These are phyloP conservation scores for Pteronura brasiliensis DNA, from an alignment of 2,113 vertebrate species.

Conservation along the genomic window DNA sequence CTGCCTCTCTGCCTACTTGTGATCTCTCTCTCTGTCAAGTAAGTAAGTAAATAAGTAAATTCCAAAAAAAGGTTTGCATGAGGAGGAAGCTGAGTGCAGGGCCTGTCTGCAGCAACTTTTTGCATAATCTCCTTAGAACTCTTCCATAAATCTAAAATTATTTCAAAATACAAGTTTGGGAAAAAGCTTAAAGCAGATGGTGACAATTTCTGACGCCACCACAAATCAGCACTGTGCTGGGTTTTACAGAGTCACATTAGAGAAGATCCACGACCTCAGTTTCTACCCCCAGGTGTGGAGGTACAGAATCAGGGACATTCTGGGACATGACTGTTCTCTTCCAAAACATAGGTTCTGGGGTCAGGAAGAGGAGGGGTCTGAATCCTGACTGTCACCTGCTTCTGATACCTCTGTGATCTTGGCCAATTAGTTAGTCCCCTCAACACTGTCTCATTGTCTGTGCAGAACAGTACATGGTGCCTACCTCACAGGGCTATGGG, in stretches of 20 bases:
- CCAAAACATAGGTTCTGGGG: not conserved
- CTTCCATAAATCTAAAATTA: not conserved
- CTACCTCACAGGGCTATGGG: not conserved
- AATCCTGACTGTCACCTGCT: not conserved
- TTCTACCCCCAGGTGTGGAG: not conserved
- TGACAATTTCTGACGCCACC: not conserved
- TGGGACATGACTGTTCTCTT: not conserved
- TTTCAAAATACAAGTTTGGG: not conserved
- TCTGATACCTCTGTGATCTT: no score
- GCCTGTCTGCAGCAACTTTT: not conserved
- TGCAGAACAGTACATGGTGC: no score
- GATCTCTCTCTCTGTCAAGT: no score
- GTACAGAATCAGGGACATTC: not conserved
- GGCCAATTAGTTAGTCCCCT: not conserved
- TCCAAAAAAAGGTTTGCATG: not conserved
- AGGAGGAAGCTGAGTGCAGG: not conserved
- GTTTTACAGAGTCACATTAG: not conserved
- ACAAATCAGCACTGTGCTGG: not conserved
- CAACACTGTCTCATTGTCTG: not conserved
- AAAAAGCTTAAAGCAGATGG: not conserved
- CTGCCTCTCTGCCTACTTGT: no score
- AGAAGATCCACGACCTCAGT: rapidly evolving
- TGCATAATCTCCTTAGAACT: not conserved
- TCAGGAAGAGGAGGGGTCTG: not conserved
- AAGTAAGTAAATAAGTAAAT: no score